These are phyloP conservation scores for Eonycteris spelaea DNA, from an alignment of 2,113 vertebrate species.

Conservation along the genomic window DNA sequence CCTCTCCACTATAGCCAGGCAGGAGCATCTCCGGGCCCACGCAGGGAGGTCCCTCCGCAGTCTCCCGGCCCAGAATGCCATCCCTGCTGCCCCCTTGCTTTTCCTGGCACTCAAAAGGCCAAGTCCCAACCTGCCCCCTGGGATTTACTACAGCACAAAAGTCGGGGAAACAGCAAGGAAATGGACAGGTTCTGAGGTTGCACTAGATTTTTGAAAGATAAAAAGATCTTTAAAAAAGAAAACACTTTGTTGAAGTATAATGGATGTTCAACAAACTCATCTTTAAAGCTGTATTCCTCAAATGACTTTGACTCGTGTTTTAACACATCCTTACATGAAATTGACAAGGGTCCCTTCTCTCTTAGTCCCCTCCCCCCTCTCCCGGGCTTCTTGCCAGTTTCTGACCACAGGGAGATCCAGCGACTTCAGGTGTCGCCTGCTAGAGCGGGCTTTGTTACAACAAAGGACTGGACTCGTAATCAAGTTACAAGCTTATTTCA, in stretches of 20 bases:
- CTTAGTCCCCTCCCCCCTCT: not conserved
- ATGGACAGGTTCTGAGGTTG: not conserved
- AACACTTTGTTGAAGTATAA: not conserved
- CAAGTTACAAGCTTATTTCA: not conserved
- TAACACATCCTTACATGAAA: not conserved
- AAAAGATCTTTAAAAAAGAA: not conserved
- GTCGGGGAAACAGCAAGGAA: not conserved
- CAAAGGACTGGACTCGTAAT: fast-evolving
- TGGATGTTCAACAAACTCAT: not conserved
- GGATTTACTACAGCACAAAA: not conserved
- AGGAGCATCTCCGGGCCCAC: too few species aligned
- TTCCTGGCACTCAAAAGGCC: not conserved
- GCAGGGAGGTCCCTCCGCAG: too few species aligned
- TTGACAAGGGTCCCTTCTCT: not conserved
- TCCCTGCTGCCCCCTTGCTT: not conserved
- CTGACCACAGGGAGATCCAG: not conserved
- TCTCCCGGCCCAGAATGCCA: not conserved
- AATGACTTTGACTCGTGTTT: not conserved
- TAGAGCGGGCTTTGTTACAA: not conserved
- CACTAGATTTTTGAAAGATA: not conserved
- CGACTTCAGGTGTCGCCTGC: too few species aligned
- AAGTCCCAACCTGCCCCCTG: not conserved
- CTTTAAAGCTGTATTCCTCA: not conserved
- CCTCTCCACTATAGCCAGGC: not conserved
- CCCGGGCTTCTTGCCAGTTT: fast-evolving